phyloP scores from a whole-genome alignment of 2,113 vertebrate species.

The Dinomys branickii region DNA sequence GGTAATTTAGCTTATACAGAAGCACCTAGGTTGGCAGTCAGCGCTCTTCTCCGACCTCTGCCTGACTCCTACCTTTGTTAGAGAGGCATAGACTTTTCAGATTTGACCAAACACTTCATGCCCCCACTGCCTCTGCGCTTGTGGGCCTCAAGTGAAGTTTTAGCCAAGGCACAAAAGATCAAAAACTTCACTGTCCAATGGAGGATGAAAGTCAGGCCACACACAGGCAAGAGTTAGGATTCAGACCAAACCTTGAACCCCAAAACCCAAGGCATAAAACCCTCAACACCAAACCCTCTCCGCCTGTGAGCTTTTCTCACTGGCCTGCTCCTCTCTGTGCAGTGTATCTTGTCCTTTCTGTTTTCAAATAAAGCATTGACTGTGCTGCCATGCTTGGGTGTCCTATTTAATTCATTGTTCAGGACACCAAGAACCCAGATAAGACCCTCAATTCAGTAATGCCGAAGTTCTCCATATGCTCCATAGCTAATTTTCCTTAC shows the following conservation, averaged over 20 bases:
- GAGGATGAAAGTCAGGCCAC: not conserved
- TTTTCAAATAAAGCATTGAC: not conserved
- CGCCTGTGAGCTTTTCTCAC: not conserved
- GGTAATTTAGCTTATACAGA: not conserved
- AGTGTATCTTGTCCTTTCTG: not conserved
- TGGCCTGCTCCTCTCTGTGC: not conserved
- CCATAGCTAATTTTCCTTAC: not conserved
- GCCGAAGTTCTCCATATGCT: not conserved
- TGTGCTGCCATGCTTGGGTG: not conserved
- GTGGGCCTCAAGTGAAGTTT: not conserved
- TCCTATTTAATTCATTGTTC: not conserved
- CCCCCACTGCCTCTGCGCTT: not conserved
- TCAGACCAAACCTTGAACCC: not conserved
- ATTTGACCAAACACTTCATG: not conserved
- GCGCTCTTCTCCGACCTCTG: not conserved
- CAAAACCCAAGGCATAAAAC: not conserved
- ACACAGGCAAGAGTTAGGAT: not conserved
- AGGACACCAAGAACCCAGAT: not conserved
- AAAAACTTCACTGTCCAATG: not conserved
- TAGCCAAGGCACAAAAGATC: not conserved
- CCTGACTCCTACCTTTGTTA: not conserved
- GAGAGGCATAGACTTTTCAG: not conserved
- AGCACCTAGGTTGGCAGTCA: not conserved
- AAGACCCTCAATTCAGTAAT: not conserved
- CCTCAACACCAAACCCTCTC: not conserved